Evolutionary conservation across 2,888 invertebrate species (phyloP).

Genomic region (Nasonovia ribisnigri): DNA sequence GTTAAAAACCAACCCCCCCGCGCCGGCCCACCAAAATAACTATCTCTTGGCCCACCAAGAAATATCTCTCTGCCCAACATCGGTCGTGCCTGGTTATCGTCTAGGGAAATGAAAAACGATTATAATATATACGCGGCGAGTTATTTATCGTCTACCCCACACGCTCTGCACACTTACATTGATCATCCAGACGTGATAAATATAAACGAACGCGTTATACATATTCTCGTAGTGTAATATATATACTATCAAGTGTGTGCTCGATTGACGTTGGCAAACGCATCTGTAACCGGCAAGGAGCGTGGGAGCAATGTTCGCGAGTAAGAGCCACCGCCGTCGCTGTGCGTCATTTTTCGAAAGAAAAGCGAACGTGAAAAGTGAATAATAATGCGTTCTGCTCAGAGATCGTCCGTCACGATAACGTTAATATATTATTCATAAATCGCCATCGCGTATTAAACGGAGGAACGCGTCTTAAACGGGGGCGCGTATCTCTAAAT

Average conservation of each 20-base stretch:
- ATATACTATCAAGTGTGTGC: not conserved
- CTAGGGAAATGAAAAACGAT: not conserved
- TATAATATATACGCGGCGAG: not conserved
- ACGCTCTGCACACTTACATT: not conserved
- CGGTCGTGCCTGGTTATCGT: not conserved
- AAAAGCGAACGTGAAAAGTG: not conserved
- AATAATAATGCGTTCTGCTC: not conserved
- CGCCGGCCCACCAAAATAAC: too few species aligned
- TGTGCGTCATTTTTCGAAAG: not conserved
- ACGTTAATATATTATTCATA: not conserved
- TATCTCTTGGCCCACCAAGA: too few species aligned
- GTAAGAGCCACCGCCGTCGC: not conserved
- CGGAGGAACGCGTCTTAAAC: too few species aligned
- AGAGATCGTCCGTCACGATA: not conserved
- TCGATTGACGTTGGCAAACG: not conserved
- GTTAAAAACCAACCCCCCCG: not conserved
- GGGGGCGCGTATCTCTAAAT: not conserved
- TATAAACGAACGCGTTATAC: not conserved
- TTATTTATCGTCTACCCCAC: constrained; percentile 27
- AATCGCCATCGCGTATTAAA: not conserved
- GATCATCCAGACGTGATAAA: not conserved
- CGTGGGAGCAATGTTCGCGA: not conserved
- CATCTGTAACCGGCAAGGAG: not conserved
- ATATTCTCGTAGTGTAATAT: not conserved
- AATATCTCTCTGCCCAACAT: not conserved